phyloP scores from a whole-genome alignment of 2,888 invertebrate species.

The Acrobasis consociella region DNA sequence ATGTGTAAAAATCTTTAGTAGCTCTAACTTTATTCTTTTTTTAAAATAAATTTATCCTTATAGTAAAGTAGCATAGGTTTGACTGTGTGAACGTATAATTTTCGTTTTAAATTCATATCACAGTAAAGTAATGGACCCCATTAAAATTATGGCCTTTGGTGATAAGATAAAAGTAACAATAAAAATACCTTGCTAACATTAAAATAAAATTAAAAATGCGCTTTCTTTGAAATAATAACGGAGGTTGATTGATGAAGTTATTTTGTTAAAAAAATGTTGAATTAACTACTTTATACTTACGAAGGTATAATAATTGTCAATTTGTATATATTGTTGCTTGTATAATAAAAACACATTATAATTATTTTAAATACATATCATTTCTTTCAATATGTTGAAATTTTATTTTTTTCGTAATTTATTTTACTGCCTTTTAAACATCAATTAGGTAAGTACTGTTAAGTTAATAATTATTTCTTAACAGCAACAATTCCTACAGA shows the following conservation, averaged over 20 bases:
- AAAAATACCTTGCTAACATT: slow-evolving; percentile 8
- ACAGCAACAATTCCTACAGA: neutral
- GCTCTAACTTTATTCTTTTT: no score
- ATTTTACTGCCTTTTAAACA: no score
- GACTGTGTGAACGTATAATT: neutral
- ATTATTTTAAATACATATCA: no score
- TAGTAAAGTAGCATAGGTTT: neutral
- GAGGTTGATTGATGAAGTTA: slow-evolving; percentile 14
- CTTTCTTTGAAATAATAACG: neutral
- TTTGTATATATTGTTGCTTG: no score
- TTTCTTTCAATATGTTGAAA: no score
- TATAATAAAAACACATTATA: no score
- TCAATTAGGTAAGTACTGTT: no score
- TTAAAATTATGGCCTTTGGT: slow-evolving; percentile 21
- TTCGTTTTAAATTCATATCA: slow-evolving; percentile 1
- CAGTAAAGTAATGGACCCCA: slow-evolving; percentile 8
- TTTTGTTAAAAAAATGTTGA: neutral
- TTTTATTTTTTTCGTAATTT: no score
- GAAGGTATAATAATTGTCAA: no score
- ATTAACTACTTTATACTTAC: neutral
- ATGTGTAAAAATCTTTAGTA: no score
- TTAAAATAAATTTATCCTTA: neutral
- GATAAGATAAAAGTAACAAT: slow-evolving; percentile 25
- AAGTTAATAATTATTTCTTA: neutral
- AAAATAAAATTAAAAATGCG: slow-evolving; percentile 6